Conservation (phyloP, 2,113 vertebrate species). For the Scatophagus argus region DNA sequence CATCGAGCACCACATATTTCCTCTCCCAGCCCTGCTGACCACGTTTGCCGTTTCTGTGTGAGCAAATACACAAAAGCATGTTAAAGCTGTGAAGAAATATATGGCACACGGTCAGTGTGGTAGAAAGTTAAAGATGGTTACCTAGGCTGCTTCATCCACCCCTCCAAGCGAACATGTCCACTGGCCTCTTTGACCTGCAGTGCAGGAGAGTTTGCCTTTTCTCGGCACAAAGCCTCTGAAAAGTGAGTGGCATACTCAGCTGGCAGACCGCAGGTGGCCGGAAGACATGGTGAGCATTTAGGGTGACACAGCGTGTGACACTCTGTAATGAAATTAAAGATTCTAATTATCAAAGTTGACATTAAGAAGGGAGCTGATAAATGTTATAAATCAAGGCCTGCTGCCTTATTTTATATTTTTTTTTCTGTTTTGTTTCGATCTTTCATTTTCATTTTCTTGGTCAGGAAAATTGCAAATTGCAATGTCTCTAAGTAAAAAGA, state of each 20-base stretch:
- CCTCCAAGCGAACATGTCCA: conserved; percentile 92
- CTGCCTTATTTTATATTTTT: too few relatives aligned
- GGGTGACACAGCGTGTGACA: conserved; percentile 97
- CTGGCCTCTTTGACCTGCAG: conserved; percentile 93
- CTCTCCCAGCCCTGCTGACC: conserved; percentile 98
- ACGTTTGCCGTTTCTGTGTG: conserved; percentile 92
- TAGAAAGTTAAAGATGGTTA: conserved; percentile 61
- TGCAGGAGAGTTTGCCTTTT: conserved; percentile 95
- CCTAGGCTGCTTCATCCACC: conserved; percentile 99
- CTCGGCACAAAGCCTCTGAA: conserved; percentile 94
- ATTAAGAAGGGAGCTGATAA: background rate
- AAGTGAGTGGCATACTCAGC: conserved; percentile 95
- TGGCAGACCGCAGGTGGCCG: conserved; percentile 96
- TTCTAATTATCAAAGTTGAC: too few relatives aligned
- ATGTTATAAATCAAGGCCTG: too few relatives aligned
- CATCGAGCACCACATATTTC: conserved; percentile 97
- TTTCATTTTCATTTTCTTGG: too few relatives aligned
- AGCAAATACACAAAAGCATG: conserved; percentile 31
- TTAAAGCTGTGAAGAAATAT: conserved; percentile 9
- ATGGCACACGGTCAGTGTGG: background rate
- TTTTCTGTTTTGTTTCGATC: too few relatives aligned
- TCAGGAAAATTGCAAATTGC: too few relatives aligned
- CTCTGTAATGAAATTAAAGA: conserved; percentile 80
- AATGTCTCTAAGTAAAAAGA: too few relatives aligned
- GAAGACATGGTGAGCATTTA: conserved; percentile 97